Evolutionary conservation across 2,888 invertebrate genomes (phyloP), one percentile per base, ranked within the genome.

Genomic region (Limnephilus rhombicus): DNA sequence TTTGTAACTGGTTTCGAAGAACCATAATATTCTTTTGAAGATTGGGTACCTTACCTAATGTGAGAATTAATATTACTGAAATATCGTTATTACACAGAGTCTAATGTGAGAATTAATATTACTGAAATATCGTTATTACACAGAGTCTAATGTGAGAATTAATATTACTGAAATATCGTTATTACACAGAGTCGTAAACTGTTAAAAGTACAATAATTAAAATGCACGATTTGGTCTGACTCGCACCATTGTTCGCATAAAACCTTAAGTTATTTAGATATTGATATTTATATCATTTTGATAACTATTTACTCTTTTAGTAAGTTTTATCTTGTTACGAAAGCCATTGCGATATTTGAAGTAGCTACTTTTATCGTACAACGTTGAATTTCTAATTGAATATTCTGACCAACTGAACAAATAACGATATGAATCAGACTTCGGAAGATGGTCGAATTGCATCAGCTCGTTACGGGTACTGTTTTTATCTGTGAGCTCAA

Each of bases 1-100:
- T 90, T 92, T 90, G 45, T 80, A 41, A 82, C 41, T 41, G 24
- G 18, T 85, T 85, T 85, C 11, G 34, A 18, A 41, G 7, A 13
- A 34, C 41, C 29, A 5, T 45, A 15, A 15, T 49, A 15, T 49
- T 49, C 13, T 49, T 49, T 49, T 49, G 49, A 49, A 15, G 49
- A 49, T 49, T 31, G n/a, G 31, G 15, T 34, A 68, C 53, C 53
- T 4, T 24, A 0, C 24, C 7, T 1, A 68, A 68, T 68, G 3
- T 5, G 24, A 53, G 5, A 53, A 53, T 53, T 53, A 41, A 11
- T 41, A 53, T 53, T 4, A 4, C 53, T 53, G 53, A 53, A 18
- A 53, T 53, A 15, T 49, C 49, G 15, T 15, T 49, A 15, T 49
- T 49, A 49, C 49, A 49, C 3, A 0, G 49, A 49, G 15, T 0